A percentile compares a stretch with the other conserved stretches of the same genome.
These are phyloP conservation scores for Colius striatus DNA, from an alignment of 2,113 vertebrate genomes.

Conservation along the genomic window DNA sequence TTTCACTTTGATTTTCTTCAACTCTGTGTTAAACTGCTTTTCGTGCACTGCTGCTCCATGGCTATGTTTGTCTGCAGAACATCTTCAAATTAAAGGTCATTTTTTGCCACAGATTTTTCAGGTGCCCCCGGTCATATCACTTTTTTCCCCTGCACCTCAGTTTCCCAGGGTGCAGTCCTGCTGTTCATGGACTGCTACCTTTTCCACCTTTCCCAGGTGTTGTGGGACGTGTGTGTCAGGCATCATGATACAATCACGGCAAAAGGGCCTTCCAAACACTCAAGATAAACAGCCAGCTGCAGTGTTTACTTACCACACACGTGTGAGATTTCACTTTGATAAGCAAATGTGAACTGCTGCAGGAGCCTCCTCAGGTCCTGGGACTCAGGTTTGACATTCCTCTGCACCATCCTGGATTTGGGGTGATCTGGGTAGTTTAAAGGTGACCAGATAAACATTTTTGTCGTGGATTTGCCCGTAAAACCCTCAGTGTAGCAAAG, in stretches of 20 bases:
- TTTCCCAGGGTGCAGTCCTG: neutral
- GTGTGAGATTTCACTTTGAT: neutral
- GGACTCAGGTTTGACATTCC: fast-evolving
- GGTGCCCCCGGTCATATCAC: fast-evolving
- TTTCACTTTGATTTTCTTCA: conserved; percentile 54
- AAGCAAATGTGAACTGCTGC: neutral
- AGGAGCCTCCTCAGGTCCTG: fast-evolving
- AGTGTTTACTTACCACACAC: fast-evolving
- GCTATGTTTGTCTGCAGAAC: neutral
- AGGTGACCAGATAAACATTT: neutral
- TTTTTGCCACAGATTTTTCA: neutral
- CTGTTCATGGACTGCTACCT: fast-evolving
- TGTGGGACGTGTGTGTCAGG: neutral
- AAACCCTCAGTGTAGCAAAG: neutral
- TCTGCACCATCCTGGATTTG: neutral
- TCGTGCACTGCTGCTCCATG: neutral
- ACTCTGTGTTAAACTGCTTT: neutral
- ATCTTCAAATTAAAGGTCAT: neutral
- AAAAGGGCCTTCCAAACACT: neutral
- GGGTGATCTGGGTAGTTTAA: neutral
- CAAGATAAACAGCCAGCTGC: neutral
- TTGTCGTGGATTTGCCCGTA: neutral
- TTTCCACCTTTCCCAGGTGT: neutral
- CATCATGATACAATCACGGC: neutral
- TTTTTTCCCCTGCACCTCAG: fast-evolving